A percentile compares a stretch with the other conserved stretches of the same genome.
These are phyloP conservation scores for Artemia sinica DNA, from an alignment of 2,888 invertebrate genomes.

Conservation along the genomic window DNA sequence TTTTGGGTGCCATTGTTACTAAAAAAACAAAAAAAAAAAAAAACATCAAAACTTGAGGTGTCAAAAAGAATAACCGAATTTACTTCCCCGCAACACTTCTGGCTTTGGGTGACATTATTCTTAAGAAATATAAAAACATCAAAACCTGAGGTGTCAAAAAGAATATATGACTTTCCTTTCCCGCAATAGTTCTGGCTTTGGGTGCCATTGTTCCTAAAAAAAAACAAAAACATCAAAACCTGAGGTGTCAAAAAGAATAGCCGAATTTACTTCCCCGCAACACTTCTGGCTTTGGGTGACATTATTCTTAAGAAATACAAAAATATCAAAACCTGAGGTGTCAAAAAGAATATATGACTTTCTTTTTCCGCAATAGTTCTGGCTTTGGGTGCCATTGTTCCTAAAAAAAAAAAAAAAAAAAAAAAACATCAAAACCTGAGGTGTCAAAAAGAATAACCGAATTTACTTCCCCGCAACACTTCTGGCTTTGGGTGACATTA, in stretches of 20 bases:
- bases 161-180: slow-evolving; percentile 70
- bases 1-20: slow-evolving; percentile 38
- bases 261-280: slow-evolving; percentile 58
- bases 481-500: slow-evolving; percentile 43
- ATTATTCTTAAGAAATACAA: slow-evolving; percentile 31
- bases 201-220: slow-evolving; percentile 37
- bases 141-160: slow-evolving; percentile 88
- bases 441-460: slow-evolving; percentile 81
- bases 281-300: slow-evolving; percentile 44
- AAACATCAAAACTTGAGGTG: not conserved
- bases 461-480: slow-evolving; percentile 57
- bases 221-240: slow-evolving; percentile 43
- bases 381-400: slow-evolving; percentile 39
- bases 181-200: slow-evolving; percentile 46
- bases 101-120: too few species aligned
- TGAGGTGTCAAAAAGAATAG: slow-evolving; percentile 91
- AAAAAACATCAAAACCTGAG: too few species aligned
- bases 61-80: too few species aligned
- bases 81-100: too few species aligned
- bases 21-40: slow-evolving; percentile 20
- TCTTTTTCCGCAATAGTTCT: slow-evolving; percentile 54
- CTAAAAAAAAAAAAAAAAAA: too few species aligned
- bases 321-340: slow-evolving; percentile 71
- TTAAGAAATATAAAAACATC: slow-evolving; percentile 31
- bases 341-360: slow-evolving; percentile 81